Evolutionary conservation across 2,797 vertebrate species (phyloP).

Genomic region (Acanthurus lineatus): DNA sequence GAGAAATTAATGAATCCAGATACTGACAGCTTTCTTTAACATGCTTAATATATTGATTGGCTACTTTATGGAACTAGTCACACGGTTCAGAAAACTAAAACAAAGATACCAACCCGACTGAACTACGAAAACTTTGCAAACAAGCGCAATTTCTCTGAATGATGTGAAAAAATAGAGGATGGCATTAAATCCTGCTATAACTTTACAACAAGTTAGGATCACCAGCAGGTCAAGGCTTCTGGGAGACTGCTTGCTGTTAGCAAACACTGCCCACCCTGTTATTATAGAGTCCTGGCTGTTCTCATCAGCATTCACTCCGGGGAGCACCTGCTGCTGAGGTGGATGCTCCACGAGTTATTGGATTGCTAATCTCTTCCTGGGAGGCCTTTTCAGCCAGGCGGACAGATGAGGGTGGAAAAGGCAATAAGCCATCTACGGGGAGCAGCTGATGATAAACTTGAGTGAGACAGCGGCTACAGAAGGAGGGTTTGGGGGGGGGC

Average conservation of each 20-base stretch:
- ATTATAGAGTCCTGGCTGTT: constrained; percentile 62
- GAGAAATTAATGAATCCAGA: too few relatives aligned
- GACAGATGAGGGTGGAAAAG: constrained; percentile 75
- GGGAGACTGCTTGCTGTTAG: constrained; percentile 35
- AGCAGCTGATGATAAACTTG: constrained; percentile 77
- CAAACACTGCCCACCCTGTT: constrained; percentile 58
- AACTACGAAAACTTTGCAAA: too few relatives aligned
- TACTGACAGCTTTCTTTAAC: too few relatives aligned
- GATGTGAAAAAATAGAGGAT: too few relatives aligned
- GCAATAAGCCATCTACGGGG: constrained; percentile 79
- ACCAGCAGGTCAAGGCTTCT: constrained; percentile 19
- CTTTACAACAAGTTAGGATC: constrained; percentile 25
- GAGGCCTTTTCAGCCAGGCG: constrained; percentile 77
- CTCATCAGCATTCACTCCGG: constrained; percentile 81
- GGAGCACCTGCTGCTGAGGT: constrained; percentile 76
- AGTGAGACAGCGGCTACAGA: constrained; percentile 47
- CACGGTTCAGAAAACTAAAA: too few relatives aligned
- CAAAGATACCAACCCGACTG: too few relatives aligned
- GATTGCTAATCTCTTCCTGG: constrained; percentile 84
- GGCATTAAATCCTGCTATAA: constrained; percentile 8
- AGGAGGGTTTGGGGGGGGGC: background rate
- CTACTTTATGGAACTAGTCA: too few relatives aligned
- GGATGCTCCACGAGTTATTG: constrained; percentile 79
- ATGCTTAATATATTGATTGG: too few relatives aligned
- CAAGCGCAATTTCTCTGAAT: too few relatives aligned